These are phyloP conservation scores for Antechinus flavipes DNA, from an alignment of 2,113 vertebrate genomes.

Conservation along the genomic window DNA sequence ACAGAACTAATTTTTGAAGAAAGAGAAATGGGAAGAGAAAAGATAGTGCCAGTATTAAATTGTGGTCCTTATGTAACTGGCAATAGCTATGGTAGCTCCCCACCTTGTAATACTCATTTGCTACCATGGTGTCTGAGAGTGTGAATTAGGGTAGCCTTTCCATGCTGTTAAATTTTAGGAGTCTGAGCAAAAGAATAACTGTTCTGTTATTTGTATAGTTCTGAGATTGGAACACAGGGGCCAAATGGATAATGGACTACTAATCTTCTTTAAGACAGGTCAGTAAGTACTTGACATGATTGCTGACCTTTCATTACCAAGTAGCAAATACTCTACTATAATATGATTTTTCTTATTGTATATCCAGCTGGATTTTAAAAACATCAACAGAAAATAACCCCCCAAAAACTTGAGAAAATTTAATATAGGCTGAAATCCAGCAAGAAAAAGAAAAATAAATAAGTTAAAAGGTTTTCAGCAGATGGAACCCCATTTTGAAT, in stretches of 20 bases:
- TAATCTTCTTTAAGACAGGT: conserved; percentile 39
- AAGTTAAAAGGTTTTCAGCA: conserved; percentile 55
- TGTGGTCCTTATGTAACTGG: conserved; percentile 10
- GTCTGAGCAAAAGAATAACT: conserved; percentile 28
- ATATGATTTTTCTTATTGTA: conserved; percentile 49
- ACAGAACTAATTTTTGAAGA: conserved; percentile 29
- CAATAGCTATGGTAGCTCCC: conserved; percentile 35
- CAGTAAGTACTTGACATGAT: neutral
- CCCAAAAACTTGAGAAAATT: neutral
- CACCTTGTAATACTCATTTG: conserved; percentile 38
- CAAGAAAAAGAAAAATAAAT: conserved; percentile 55
- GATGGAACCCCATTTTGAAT: conserved; percentile 65
- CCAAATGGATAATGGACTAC: conserved; percentile 12
- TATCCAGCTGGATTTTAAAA: conserved; percentile 49
- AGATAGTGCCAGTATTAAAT: conserved; percentile 33
- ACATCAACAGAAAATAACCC: conserved; percentile 13
- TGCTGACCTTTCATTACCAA: neutral
- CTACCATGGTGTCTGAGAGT: conserved; percentile 36
- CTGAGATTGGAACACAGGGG: conserved; percentile 1
- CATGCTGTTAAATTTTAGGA: conserved; percentile 46
- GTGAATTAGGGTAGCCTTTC: conserved; percentile 37
- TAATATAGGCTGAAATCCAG: neutral
- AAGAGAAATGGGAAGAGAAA: neutral
- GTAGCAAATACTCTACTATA: conserved; percentile 55
- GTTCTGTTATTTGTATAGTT: conserved; percentile 18